phyloP scores from a whole-genome alignment of 2,797 vertebrate genomes.

The Mionectes olivaceus region DNA sequence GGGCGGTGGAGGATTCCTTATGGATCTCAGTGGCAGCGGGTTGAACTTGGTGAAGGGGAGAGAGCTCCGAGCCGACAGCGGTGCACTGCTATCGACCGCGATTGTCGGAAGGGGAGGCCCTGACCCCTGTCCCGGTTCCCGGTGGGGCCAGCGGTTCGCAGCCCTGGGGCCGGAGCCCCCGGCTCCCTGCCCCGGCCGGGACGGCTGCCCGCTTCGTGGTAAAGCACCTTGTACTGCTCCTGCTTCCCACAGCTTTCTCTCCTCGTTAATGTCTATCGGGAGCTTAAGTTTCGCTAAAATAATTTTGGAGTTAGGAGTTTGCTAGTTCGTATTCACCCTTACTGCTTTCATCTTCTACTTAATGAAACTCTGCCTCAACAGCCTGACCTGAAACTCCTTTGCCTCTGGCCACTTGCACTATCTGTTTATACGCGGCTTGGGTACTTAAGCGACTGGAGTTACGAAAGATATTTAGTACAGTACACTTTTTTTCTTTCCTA shows the following conservation, averaged over 20 bases:
- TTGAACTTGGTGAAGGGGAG: background rate
- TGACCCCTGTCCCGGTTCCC: background rate
- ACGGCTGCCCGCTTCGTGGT: rapidly evolving
- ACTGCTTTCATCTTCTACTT: background rate
- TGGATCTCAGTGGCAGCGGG: background rate
- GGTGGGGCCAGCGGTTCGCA: background rate
- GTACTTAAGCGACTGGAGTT: background rate
- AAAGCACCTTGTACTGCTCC: background rate
- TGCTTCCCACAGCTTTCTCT: background rate
- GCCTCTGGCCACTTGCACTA: background rate
- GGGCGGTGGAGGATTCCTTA: background rate
- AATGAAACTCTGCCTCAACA: background rate
- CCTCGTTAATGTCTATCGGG: rapidly evolving
- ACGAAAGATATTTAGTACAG: background rate
- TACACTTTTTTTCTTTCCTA: background rate
- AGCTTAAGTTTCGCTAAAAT: background rate
- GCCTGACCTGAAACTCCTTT: background rate
- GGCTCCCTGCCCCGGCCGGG: background rate
- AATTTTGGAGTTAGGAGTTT: background rate
- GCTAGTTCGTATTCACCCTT: background rate
- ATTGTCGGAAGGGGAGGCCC: background rate
- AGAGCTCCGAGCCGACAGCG: background rate
- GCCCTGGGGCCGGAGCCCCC: background rate
- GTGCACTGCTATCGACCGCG: background rate
- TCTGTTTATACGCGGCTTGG: background rate